These are phyloP conservation scores for Netelia virgata DNA, from an alignment of 2,888 invertebrate genomes.

Conservation along the genomic window DNA sequence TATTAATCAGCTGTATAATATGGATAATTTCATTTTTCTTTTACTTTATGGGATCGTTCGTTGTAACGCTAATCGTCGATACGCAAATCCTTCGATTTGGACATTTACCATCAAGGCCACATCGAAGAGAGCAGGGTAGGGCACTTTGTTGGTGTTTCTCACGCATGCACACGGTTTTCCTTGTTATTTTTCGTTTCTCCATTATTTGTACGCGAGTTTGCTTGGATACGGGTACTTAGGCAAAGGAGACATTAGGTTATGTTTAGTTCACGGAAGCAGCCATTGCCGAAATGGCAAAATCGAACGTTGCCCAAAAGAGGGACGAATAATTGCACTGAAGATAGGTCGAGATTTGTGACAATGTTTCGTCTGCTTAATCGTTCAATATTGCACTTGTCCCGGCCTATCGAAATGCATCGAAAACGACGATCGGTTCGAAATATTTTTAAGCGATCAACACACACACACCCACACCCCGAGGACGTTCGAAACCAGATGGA, in stretches of 20 bases:
- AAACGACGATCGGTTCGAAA: conserved; percentile 60
- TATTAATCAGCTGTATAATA: not conserved
- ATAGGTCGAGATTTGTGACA: conserved; percentile 85
- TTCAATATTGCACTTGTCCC: conserved; percentile 86
- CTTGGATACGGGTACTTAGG: conserved; percentile 5
- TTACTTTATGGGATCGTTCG: not conserved
- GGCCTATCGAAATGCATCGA: conserved; percentile 84
- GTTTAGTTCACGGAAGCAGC: not conserved
- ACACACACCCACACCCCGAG: not conserved
- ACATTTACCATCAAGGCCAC: conserved; percentile 77
- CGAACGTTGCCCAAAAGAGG: not conserved
- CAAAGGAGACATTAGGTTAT: conserved; percentile 18
- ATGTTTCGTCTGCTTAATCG: conserved; percentile 80
- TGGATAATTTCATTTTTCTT: not conserved
- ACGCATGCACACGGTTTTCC: conserved; percentile 60
- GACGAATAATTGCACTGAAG: conserved; percentile 80
- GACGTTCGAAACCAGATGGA: conserved; percentile 34
- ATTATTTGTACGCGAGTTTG: not conserved
- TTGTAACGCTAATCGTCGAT: not conserved
- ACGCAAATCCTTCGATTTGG: conserved; percentile 73
- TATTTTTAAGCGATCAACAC: not conserved
- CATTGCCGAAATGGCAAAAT: conserved; percentile 72
- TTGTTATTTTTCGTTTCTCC: not conserved
- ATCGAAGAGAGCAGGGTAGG: conserved; percentile 70
- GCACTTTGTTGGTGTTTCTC: conserved; percentile 49